These are phyloP conservation scores for Ophraella communa DNA, from an alignment of 2,888 invertebrate species.

Conservation along the genomic window DNA sequence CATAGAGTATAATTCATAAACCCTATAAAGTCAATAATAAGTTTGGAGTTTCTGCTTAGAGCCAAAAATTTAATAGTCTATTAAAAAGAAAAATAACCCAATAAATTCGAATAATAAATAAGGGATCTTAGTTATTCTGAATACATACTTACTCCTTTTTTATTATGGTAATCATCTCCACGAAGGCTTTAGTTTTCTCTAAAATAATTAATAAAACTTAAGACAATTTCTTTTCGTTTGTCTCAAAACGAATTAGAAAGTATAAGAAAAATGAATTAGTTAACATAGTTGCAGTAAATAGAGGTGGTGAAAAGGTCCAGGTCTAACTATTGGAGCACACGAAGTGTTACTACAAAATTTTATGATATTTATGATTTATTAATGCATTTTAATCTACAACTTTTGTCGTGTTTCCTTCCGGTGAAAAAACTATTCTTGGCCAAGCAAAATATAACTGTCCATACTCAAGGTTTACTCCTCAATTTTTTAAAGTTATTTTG, in stretches of 20 bases:
- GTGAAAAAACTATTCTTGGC: too few relatives aligned
- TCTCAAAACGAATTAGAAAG: conserved; percentile 22
- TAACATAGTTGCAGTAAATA: neutral
- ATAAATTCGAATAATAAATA: neutral
- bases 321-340: too few relatives aligned
- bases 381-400: too few relatives aligned
- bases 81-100: neutral
- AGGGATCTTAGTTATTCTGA: neutral
- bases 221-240: conserved; percentile 7
- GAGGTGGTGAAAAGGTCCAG: neutral
- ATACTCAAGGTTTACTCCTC: too few relatives aligned
- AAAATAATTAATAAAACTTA: conserved; percentile 29
- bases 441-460: too few relatives aligned
- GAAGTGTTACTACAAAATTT: too few relatives aligned
- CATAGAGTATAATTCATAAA: neutral
- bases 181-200: conserved; percentile 18
- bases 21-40: neutral
- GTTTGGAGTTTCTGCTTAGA: neutral
- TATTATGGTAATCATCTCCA: conserved; percentile 11
- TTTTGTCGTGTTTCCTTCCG: too few relatives aligned
- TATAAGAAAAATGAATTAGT: conserved; percentile 9
- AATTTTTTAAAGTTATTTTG: too few relatives aligned
- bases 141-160: conserved; percentile 3
- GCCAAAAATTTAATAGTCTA: neutral
- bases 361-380: too few relatives aligned